Evolutionary conservation across 2,113 vertebrate species (phyloP), one percentile per base, ranked within the genome.

Genomic region (Siphamia tubifer): DNA sequence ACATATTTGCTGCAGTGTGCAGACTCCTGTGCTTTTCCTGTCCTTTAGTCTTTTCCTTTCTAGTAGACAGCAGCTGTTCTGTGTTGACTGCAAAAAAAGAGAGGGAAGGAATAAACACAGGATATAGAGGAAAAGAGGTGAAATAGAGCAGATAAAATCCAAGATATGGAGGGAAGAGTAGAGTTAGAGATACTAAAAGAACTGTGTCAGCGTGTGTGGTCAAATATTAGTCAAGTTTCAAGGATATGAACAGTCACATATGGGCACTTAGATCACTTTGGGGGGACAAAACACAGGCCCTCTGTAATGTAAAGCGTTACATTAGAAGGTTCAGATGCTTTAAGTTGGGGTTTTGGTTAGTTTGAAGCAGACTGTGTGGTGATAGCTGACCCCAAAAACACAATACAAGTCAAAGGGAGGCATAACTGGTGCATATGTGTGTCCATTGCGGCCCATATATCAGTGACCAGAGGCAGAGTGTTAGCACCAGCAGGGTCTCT

Each of bases 401-500:
- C n/a, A n/a, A n/a, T n/a, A n/a, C n/a, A n/a, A n/a, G n/a, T n/a
- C n/a, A n/a, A n/a, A n/a, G n/a, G n/a, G n/a, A n/a, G n/a, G n/a
- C n/a, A n/a, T n/a, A n/a, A n/a, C n/a, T n/a, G n/a, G n/a, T n/a
- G n/a, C n/a, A n/a, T n/a, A 20, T 69, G 55, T 44, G 38, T 8
- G 16, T 34, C 31, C 3, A 40, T 16, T 6, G 13, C 15, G 35
- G 48, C 30, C 63, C 45, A 70, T 63, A 25, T 51, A 73, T 68
- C 17, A 2, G 27, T 72, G 66, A 61, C 70, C 21, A 11, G 42
- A 53, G 60, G 40, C 68, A 63, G 61, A 24, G 47, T 39, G 65
- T 74, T 16, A 68, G 47, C 32, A 39, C 43, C 38, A 60, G 25
- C 31, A 15, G 34, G 21, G 63, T 85, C 87, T 79, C 79, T 25